Conservation (phyloP, 2,113 vertebrate genomes). For the Cyphomyrus plagiostoma region DNA sequence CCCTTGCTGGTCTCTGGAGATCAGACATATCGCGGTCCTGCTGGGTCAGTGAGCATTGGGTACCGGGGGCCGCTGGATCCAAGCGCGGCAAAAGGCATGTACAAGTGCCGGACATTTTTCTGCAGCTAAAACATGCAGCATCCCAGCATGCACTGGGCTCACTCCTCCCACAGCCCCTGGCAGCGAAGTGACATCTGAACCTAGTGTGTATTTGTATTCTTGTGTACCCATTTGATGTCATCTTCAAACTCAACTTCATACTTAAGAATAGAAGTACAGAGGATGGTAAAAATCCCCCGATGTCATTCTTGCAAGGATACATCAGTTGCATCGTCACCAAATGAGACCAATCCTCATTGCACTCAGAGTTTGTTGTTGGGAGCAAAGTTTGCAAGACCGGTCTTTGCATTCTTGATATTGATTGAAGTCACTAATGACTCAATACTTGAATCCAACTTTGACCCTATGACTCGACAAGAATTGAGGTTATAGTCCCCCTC, state of each 20-base stretch:
- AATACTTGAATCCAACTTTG: too few species aligned
- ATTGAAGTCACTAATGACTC: too few species aligned
- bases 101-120: background rate
- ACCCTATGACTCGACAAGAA: too few species aligned
- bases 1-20: slow-evolving; percentile 76
- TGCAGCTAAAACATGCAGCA: background rate
- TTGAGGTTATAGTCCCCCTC: too few species aligned
- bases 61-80: background rate
- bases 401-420: background rate
- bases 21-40: background rate
- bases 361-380: background rate
- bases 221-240: background rate
- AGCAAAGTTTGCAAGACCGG: background rate
- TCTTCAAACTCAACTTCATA: background rate
- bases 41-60: background rate
- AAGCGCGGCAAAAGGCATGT: background rate
- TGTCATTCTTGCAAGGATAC: background rate
- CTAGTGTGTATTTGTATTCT: background rate
- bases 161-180: background rate
- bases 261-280: background rate
- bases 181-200: background rate
- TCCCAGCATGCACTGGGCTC: background rate
- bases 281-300: background rate
- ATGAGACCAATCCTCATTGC: background rate
- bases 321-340: background rate